These are phyloP conservation scores for Drosophila fulvimacula DNA, from an alignment of 2,888 invertebrate genomes.

Conservation along the genomic window DNA sequence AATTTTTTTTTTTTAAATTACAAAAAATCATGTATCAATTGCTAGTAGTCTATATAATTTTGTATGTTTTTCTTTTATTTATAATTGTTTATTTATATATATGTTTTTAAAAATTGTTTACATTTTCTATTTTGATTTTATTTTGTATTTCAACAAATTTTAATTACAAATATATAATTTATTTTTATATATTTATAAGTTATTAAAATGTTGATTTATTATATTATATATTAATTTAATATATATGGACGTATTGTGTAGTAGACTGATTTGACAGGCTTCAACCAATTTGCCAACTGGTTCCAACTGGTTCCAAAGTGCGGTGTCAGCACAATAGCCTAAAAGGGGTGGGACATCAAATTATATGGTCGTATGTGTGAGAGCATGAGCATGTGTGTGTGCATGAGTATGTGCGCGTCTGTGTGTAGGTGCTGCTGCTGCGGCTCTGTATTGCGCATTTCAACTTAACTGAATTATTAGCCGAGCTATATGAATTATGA, in stretches of 20 bases:
- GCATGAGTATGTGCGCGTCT: conserved; percentile 6
- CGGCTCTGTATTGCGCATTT: conserved; percentile 66
- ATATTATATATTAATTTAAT: not conserved
- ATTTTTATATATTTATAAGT: not conserved
- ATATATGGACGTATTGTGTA: not conserved
- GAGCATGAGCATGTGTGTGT: conserved; percentile 3
- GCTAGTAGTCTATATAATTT: no score
- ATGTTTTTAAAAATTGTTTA: no score
- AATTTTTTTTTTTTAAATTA: no score
- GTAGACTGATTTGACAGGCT: not conserved
- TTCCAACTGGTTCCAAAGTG: conserved; percentile 3
- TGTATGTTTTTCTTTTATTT: no score
- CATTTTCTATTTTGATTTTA: no score
- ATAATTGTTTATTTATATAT: no score
- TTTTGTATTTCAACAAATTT: no score
- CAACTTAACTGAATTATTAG: conserved; percentile 80
- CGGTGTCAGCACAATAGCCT: conserved; percentile 12
- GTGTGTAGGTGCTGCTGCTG: conserved; percentile 4
- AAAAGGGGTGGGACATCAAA: not conserved
- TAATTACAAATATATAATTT: not conserved
- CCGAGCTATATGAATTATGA: conserved; percentile 79
- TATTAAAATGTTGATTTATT: not conserved
- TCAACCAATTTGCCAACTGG: not conserved
- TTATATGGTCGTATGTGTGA: conserved; percentile 3
- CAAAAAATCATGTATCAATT: no score